Evolutionary conservation across 2,888 invertebrate species (phyloP), one percentile per base, ranked within the genome.

Genomic region (Onchidella celtica): DNA sequence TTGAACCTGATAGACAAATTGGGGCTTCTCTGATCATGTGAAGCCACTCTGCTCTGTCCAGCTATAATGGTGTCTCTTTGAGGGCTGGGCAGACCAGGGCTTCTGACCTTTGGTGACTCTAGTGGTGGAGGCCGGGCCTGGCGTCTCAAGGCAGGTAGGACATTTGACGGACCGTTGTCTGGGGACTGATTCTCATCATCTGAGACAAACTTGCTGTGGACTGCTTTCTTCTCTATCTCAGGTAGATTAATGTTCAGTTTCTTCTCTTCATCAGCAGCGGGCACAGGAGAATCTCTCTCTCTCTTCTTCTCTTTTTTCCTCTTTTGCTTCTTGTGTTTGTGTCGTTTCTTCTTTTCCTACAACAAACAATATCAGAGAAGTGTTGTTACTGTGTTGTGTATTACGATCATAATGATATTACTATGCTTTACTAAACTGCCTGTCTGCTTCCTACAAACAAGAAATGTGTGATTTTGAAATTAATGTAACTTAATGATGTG

Each of bases 291-390:
- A 24, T 84, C 73, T n/a, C 77, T 83, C 29, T 83, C 78, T 72
- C 79, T 81, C 24, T 87, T 79, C 63, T 83, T 85, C 70, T 86
- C 85, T 81, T 84, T 86, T 83, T 87, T 86, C 74, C 88, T 87
- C 84, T 86, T 86, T 34, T 61, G 63, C 36, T 77, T 63, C 59
- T 77, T 72, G 3, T 57, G 34, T 21, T 47, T 32, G 32, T 68
- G 55, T 36, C 61, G 69, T 32, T 57, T 81, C 29, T 55, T 65
- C 0, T 24, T 14, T 29, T 65, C 61, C 6, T 17, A 21, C 2
- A 11, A 21, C 11, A 34, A 29, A 66, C 34, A 9, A 32, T 66
- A 21, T 34, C 3, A 27, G 14, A 27, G 24, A n/a, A 63, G n/a
- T n/a, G n/a, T n/a, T n/a, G n/a, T n/a, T n/a, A n/a, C n/a, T n/a